These are phyloP conservation scores for Rousettus leschenaultii DNA, from an alignment of 2,113 vertebrate species.

Conservation along the genomic window DNA sequence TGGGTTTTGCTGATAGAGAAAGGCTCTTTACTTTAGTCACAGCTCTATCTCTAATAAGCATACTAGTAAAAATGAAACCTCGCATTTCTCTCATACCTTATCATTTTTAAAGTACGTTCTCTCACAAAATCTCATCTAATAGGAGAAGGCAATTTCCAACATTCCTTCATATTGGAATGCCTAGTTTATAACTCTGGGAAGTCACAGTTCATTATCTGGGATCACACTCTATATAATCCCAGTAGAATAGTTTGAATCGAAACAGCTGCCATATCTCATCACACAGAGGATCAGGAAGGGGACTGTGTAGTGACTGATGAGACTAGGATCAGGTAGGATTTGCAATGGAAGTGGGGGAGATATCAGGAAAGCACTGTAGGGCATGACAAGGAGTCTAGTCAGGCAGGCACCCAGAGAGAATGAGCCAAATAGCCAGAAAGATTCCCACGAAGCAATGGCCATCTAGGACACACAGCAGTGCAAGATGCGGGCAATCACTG, in stretches of 20 bases:
- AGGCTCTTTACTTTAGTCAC: not conserved
- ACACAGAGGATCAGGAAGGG: not conserved
- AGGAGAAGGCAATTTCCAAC: not conserved
- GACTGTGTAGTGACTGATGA: not conserved
- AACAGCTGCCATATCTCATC: slow-evolving; percentile 46
- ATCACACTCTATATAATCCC: not conserved
- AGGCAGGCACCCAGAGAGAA: not conserved
- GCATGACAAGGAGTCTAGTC: not conserved
- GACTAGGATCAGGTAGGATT: not conserved
- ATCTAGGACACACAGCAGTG: too few relatives aligned
- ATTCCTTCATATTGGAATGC: slow-evolving; percentile 26
- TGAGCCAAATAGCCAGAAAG: not conserved
- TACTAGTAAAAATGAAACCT: not conserved
- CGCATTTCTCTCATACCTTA: not conserved
- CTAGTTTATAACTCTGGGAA: not conserved
- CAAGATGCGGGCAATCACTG: not conserved
- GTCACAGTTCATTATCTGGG: slow-evolving; percentile 45
- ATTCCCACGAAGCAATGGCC: not conserved
- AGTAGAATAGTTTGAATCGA: not conserved
- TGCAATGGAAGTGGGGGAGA: not conserved
- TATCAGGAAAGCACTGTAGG: not conserved
- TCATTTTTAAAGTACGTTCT: slow-evolving; percentile 3
- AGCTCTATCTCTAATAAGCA: not conserved
- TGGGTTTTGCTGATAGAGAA: not conserved
- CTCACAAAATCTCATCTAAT: not conserved